phyloP scores from a whole-genome alignment of 2,113 vertebrate species.

The Butastur rufipennis region DNA sequence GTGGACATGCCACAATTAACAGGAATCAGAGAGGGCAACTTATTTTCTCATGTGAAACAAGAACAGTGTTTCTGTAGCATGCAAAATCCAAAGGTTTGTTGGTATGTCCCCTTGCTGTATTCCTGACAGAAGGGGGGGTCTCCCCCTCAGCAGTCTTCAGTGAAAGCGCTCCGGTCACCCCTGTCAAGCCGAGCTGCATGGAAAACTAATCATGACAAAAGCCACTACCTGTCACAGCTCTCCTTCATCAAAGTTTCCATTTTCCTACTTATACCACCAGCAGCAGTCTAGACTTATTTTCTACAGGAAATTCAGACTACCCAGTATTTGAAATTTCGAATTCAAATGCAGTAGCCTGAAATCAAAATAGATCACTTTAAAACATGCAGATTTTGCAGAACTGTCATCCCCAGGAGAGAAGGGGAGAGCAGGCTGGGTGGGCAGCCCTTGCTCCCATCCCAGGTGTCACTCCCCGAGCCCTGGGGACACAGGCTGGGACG shows the following conservation, averaged over 20 bases:
- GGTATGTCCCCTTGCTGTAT: fast-evolving
- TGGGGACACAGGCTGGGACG: not conserved
- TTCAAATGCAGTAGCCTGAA: not conserved
- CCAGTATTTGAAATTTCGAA: not conserved
- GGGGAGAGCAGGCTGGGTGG: not conserved
- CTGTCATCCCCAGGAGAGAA: not conserved
- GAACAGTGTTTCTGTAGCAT: not conserved
- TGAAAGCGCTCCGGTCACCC: fast-evolving
- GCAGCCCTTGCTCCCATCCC: not conserved
- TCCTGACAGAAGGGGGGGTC: not conserved
- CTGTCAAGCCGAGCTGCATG: too few relatives aligned
- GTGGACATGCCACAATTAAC: fast-evolving
- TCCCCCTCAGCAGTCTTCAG: not conserved
- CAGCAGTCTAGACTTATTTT: not conserved
- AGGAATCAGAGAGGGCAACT: not conserved
- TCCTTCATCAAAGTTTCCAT: not conserved
- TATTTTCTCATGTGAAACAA: fast-evolving
- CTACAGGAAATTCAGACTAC: not conserved
- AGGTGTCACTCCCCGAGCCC: not conserved
- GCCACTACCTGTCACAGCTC: not conserved
- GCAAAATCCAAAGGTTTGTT: not conserved
- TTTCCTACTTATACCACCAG: not conserved
- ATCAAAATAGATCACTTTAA: not conserved
- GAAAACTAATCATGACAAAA: not conserved
- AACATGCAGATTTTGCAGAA: not conserved